Evolutionary conservation across 2,888 invertebrate species (phyloP).

Genomic region (Sinelater perroti): DNA sequence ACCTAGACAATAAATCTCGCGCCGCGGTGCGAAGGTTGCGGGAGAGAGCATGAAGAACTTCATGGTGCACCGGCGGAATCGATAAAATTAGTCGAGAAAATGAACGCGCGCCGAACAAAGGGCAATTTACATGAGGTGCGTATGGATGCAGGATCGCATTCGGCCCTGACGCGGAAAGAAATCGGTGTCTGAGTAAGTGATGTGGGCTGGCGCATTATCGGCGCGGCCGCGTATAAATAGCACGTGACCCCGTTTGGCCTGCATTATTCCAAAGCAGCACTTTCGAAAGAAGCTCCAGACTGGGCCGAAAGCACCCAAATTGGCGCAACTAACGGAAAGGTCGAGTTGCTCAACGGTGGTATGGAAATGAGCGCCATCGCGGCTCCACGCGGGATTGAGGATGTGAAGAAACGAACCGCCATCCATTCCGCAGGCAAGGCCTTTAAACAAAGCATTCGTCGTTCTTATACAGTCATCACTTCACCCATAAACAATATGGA

Average conservation of each 20-base stretch:
- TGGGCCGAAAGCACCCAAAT: no score
- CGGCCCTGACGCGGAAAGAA: constrained; percentile 31
- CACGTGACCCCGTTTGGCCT: constrained; percentile 44
- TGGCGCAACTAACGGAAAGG: no score
- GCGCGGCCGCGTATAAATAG: constrained; percentile 43
- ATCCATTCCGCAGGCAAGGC: constrained; percentile 4
- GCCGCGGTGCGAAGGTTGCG: no score
- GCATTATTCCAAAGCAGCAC: constrained; percentile 45
- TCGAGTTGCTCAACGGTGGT: no score
- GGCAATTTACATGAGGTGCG: background rate
- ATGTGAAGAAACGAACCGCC: background rate
- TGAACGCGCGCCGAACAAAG: background rate
- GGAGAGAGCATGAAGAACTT: background rate
- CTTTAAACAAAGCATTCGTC: constrained; percentile 14
- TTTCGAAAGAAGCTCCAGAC: no score
- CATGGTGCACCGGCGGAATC: background rate
- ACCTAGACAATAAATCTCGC: no score
- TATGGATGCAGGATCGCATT: constrained; percentile 16
- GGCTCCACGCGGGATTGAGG: background rate
- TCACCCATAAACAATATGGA: constrained; percentile 1
- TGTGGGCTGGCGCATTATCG: constrained; percentile 24
- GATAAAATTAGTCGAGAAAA: background rate
- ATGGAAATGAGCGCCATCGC: no score
- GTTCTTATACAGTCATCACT: constrained; percentile 16
- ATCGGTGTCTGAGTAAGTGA: constrained; percentile 22